Evolutionary conservation across 2,113 vertebrate genomes (phyloP), one percentile per base, ranked within the genome.

Genomic region (Seriola rivoliana): DNA sequence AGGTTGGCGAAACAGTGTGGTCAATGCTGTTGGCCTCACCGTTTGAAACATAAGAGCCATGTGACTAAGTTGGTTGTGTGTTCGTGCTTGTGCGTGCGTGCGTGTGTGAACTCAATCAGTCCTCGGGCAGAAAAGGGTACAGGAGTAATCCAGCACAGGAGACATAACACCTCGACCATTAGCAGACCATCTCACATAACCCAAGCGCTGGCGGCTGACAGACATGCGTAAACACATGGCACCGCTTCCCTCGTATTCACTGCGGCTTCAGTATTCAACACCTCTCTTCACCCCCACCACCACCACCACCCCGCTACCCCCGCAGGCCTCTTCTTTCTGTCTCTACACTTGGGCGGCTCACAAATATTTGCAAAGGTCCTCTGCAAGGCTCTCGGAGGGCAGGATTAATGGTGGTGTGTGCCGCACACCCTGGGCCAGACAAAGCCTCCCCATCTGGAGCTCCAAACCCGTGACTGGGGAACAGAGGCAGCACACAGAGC

Each of bases 401-500:
- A 89, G 89, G 91, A 91, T 92, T 93, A 92, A 91, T 92, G 90
- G 85, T 8, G 68, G 89, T 90, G 86, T 88, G 74, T 84, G 90
- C 82, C 46, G 65, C 90, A 84, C 85, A 85, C 85, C 84, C 89
- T 52, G 71, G 71, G 68, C 81, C 68, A 85, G 76, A 91, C 93
- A 92, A 92, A 93, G 87, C 75, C 69, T 83, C 81, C 90, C 92
- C 91, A 93, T 92, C 93, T 93, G 93, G 92, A 92, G 91, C 79
- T 88, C 85, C 80, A 88, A 84, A 84, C 76, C 88, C 71, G 78
- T 92, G 92, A 89, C 90, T 77, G 82, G 81, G 78, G 82, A 92
- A 90, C 84, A 92, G 89, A 92, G 88, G 90, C 81, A 23, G 90
- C 88, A 90, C 82, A 90, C 89, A 90, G 85, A 90, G 86, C 75